Base-by-base conservation (phyloP, 2,113 vertebrate genomes). In the Corythoichthys haematopterus region DNA sequence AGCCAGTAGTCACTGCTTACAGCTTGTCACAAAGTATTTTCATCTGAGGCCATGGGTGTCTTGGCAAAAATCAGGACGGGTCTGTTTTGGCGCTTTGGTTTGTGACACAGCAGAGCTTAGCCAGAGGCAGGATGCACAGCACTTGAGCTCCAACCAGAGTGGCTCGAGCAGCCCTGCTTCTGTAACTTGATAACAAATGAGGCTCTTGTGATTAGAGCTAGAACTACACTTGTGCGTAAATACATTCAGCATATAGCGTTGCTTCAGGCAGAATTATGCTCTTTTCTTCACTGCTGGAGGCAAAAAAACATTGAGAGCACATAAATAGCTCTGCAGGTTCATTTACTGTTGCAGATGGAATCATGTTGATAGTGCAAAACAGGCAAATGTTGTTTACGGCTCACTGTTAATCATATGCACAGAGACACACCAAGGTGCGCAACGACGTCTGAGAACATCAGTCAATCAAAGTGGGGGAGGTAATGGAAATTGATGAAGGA, bases 61-160 rank as follows among this genome's bases (percentile, higher is more conserved):
- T 72, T 66, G 72, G 70, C 65, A 66, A 70, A 77, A 74, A 75
- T 72, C 43, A 52, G 64, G 66, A 43, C 45, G 60, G 13, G 60
- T 60, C 68, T 73, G 65, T 20, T 78, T 71, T 71, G 71, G 66
- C 57, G 69, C 53, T 75, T 77, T 53, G 40, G 16, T 58, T n/a
- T 64, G 65, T 79, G 74, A 78, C 74, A 81, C 76, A 71, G 68
- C 66, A 15, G 58, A 59, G 76, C 57, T 71, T 12, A 43, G 35
- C 56, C 81, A 46, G 64, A 58, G 80, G 71, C 72, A 33, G 56
- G 2, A 15, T 3, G 70, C 59, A 0, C 58, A 14, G 59, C 52
- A 0, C 36, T 59, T 62, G 56, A 12, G 20, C 10, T 65, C 38
- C 13, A 46, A 74, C 52, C 67, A 33, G 47, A 63, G 43, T 36